phyloP scores from a whole-genome alignment of 1,140 invertebrate genomes.

The Armadillidium nasatum region DNA sequence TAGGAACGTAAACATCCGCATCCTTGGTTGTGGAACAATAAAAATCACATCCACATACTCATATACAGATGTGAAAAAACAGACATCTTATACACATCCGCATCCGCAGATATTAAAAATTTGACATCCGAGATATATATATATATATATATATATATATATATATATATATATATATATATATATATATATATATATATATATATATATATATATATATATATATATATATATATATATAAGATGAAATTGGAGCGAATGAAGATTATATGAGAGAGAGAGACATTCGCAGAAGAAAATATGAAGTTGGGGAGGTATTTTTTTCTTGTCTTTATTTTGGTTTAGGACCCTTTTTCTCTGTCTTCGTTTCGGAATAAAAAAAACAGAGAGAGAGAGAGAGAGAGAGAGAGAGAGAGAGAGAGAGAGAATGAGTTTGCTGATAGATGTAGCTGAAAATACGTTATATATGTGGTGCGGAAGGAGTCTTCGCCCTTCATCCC shows the following conservation, averaged over 20 bases:
- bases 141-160: no score
- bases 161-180: no score
- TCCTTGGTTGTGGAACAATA: no score
- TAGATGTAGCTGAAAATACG: background rate
- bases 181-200: no score
- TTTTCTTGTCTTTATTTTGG: constrained; percentile 1
- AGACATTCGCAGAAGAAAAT: background rate
- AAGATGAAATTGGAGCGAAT: background rate
- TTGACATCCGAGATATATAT: no score
- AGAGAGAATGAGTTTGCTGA: background rate
- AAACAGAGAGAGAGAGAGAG: no score
- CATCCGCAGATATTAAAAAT: no score
- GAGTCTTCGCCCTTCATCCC: constrained; percentile 33
- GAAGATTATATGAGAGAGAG: background rate
- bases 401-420: no score
- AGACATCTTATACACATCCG: no score
- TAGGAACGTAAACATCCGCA: no score
- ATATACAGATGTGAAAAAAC: no score
- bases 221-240: background rate
- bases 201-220: background rate
- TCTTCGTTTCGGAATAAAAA: background rate
- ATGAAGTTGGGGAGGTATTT: background rate
- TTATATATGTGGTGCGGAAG: constrained; percentile 11
- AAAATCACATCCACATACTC: no score
- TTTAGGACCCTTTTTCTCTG: background rate